A percentile compares a stretch with the other conserved stretches of the same genome.
Conservation (phyloP, 2,797 vertebrate species). For the Garrulus glandarius region DNA sequence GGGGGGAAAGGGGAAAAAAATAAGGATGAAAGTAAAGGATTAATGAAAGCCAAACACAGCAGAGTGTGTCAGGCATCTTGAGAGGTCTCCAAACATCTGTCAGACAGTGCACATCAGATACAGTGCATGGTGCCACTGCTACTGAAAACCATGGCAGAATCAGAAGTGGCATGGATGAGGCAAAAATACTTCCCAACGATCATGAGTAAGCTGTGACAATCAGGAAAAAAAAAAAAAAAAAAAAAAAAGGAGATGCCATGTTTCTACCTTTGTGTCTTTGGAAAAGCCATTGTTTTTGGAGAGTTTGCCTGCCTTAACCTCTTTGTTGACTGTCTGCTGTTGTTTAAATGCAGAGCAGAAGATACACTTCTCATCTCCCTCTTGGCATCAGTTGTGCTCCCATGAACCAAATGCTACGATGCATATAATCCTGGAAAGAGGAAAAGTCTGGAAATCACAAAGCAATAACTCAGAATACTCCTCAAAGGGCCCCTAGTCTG, state of each 20-base stretch:
- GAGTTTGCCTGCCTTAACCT: not conserved
- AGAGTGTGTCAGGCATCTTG: not conserved
- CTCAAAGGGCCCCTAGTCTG: accelerated
- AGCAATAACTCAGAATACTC: not conserved
- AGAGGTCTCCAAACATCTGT: not conserved
- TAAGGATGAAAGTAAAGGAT: not conserved
- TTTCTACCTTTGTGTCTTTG: not conserved
- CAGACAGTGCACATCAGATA: not conserved
- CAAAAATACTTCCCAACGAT: not conserved
- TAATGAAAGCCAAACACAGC: not conserved
- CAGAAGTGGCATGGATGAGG: not conserved
- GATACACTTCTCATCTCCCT: not conserved
- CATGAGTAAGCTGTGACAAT: accelerated
- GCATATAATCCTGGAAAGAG: not conserved
- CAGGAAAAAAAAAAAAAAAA: too few relatives aligned
- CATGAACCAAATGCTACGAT: not conserved
- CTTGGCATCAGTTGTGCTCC: not conserved
- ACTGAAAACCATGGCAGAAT: not conserved
- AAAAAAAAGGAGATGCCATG: accelerated
- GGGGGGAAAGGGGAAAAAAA: not conserved
- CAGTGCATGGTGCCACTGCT: not conserved
- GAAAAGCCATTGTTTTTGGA: not conserved
- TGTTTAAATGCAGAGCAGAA: not conserved
- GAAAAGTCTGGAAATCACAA: not conserved
- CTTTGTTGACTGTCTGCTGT: accelerated